Conservation (phyloP, 2,113 vertebrate genomes). For the Epinephelus lanceolatus region DNA sequence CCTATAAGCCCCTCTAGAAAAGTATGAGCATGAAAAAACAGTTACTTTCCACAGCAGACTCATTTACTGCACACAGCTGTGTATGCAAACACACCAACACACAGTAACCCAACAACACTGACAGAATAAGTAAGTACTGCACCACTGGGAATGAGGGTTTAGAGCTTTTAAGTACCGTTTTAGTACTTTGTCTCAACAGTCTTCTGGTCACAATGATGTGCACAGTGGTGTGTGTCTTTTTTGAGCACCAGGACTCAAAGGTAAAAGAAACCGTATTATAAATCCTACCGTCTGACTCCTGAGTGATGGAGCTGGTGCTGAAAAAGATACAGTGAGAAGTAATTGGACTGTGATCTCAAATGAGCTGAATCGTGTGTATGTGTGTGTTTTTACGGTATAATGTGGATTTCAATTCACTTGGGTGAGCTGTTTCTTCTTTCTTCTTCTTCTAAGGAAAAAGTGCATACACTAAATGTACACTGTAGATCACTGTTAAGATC, state of each 20-base stretch:
- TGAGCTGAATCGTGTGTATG: not conserved
- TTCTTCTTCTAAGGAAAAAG: not conserved
- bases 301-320: not conserved
- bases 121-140: slow-evolving; percentile 41
- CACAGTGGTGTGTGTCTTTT: slow-evolving; percentile 2
- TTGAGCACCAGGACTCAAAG: not conserved
- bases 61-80: slow-evolving; percentile 46
- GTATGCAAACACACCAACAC: slow-evolving; percentile 46
- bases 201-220: slow-evolving; percentile 27
- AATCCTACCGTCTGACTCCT: not conserved
- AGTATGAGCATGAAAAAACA: slow-evolving; percentile 45
- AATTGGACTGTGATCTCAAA: slow-evolving; percentile 1
- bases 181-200: slow-evolving; percentile 36
- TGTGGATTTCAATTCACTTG: not conserved
- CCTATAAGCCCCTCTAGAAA: slow-evolving; percentile 60
- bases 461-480: not conserved
- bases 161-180: slow-evolving; percentile 53
- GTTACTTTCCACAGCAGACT: slow-evolving; percentile 47
- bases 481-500: not conserved
- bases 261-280: not conserved
- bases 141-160: slow-evolving; percentile 49
- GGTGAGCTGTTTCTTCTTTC: too few species aligned
- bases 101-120: slow-evolving; percentile 44
- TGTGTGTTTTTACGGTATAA: not conserved
- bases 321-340: not conserved